Base-by-base conservation (phyloP, 2,113 vertebrate species). In the Parotia lawesii region DNA sequence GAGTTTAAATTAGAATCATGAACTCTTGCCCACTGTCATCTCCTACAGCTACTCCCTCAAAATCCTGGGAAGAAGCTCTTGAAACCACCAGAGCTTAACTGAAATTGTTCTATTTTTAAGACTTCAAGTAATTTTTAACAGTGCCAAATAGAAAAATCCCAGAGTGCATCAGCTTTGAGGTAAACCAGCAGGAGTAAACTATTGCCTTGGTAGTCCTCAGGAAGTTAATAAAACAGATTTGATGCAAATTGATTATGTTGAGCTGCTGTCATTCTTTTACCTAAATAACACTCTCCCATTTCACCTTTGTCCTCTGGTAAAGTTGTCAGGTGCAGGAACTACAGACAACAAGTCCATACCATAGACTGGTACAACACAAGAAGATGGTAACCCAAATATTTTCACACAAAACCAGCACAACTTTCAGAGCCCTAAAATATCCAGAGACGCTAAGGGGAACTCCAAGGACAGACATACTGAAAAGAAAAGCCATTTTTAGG, bases 391-490 rank as follows among this genome's bases (percentile, higher is more conserved):
- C 10, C 6, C 35, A 70, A 70, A 24, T 23, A 66, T 11, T 64
- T 35, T 38, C 50, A 72, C 12, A 10, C 47, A 84, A 83, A 87
- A 58, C 4, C 6, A 9, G n/a, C 1, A 53, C 0, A 0, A 64
- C 35, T 60, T 82, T 87, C 44, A 82, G 31, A 78, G 71, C 11
- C n/a, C 15, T 67, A 44, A 37, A 91, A 44, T 1, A 2, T 15
- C 53, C 74, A 17, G 15, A 23, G 51, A 91, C 22, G 8, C 5
- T 40, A 64, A 53, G 23, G 23, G 4, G 13, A 83, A 54, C 5
- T 37, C 31, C 21, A 25, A 1, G 31, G 28, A 20, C 17, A 40
- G 27, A n/a, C 22, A 44, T 4, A 57, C 2, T 1, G 0, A 66
- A 75, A 87, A 35, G 38, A 61, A 57, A 90, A 77, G 17, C 4